phyloP scores from a whole-genome alignment of 2,797 vertebrate genomes.

The Cuculus canorus region DNA sequence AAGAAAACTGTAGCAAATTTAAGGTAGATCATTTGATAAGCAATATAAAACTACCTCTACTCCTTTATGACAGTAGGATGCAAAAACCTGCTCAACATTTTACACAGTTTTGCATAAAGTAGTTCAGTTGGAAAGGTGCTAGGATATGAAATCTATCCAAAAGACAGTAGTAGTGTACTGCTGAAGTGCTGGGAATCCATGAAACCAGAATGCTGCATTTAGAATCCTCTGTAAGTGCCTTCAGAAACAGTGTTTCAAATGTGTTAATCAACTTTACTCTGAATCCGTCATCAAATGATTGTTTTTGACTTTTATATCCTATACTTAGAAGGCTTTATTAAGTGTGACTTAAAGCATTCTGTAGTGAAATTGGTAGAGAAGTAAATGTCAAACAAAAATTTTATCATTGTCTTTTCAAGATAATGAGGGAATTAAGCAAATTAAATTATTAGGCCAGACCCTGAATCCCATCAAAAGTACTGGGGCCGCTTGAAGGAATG shows the following conservation, averaged over 20 bases:
- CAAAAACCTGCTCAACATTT: not conserved
- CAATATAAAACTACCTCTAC: not conserved
- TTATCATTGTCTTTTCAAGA: not conserved
- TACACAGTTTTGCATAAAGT: not conserved
- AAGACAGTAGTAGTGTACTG: not conserved
- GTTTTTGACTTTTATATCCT: not conserved
- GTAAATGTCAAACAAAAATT: not conserved
- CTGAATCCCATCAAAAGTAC: not conserved
- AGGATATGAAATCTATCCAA: not conserved
- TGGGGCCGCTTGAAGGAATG: not conserved
- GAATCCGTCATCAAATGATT: not conserved
- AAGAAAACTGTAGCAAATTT: not conserved
- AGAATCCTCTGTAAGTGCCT: fast-evolving
- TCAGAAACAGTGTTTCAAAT: not conserved
- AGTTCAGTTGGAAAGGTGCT: not conserved
- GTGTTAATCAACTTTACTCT: not conserved
- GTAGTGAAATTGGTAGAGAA: not conserved
- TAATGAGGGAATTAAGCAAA: not conserved
- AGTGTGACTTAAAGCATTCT: not conserved
- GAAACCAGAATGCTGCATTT: not conserved
- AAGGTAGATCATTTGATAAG: not conserved
- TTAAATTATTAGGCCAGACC: not conserved
- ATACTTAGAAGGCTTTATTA: not conserved
- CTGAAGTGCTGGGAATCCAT: not conserved
- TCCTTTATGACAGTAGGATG: not conserved